phyloP scores from a whole-genome alignment of 2,797 vertebrate genomes.

The Alosa sapidissima region DNA sequence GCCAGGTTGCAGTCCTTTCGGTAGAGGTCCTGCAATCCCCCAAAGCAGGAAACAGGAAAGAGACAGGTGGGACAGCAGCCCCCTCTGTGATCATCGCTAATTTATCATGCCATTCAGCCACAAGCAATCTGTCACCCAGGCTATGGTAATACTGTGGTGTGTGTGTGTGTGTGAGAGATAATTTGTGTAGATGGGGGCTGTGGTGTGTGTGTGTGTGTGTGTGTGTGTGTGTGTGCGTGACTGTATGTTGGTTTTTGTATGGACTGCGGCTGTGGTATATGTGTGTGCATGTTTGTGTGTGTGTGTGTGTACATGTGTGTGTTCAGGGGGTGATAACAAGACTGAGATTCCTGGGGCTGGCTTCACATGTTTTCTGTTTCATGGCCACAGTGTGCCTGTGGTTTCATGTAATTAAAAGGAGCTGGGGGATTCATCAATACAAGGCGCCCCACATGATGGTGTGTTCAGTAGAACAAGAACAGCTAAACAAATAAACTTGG shows the following conservation, averaged over 20 bases:
- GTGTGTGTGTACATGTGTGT: not conserved
- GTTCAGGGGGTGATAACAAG: not conserved
- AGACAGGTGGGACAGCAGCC: conserved; percentile 28
- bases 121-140: conserved; percentile 9
- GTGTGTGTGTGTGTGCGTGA: not conserved
- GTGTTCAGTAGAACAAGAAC: not conserved
- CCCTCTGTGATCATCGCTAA: not conserved
- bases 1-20: conserved; percentile 97
- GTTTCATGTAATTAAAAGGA: conserved; percentile 10
- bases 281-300: not conserved
- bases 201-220: not conserved
- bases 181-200: not conserved
- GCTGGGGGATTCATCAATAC: not conserved
- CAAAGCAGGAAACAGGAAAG: conserved; percentile 20
- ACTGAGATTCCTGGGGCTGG: not conserved
- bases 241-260: not conserved
- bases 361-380: not conserved
- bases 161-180: not conserved
- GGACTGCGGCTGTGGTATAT: not conserved
- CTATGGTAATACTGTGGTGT: not conserved
- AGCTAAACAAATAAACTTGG: not conserved
- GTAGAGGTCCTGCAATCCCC: conserved; percentile 86
- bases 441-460: not conserved
- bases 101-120: not conserved
- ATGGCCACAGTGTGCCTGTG: not conserved